Evolutionary conservation across 1,140 invertebrate genomes (phyloP).

Genomic region (Scylla paramamosain): DNA sequence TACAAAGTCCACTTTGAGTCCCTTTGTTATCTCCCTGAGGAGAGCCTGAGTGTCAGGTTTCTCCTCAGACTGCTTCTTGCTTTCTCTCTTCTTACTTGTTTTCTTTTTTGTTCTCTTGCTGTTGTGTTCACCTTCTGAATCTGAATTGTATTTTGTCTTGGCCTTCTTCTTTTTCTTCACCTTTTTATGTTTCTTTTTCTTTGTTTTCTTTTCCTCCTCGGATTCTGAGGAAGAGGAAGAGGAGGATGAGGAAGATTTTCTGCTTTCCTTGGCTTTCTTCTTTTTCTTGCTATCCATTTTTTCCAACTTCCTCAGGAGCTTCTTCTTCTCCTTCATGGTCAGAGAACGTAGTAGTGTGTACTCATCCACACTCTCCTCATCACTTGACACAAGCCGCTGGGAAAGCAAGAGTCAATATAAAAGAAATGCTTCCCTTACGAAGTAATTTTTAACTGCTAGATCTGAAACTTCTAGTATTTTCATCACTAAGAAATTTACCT

Average conservation of each 20-base stretch:
- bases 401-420: slow-evolving; percentile 47
- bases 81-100: slow-evolving; percentile 26
- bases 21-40: slow-evolving; percentile 75
- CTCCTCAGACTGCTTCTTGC: slow-evolving; percentile 18
- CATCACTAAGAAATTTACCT: no score
- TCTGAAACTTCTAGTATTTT: background rate
- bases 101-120: slow-evolving; percentile 52
- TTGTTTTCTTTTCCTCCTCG: slow-evolving; percentile 77
- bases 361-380: slow-evolving; percentile 84
- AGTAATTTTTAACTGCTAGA: background rate
- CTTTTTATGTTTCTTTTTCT: slow-evolving; percentile 73
- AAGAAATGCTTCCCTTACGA: no score
- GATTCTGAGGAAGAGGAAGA: slow-evolving; percentile 77
- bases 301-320: slow-evolving; percentile 91
- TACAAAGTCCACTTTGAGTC: slow-evolving; percentile 75
- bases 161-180: slow-evolving; percentile 57
- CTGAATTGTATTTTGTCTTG: slow-evolving; percentile 34
- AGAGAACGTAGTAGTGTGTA: slow-evolving; percentile 90
- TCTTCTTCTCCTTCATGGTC: slow-evolving; percentile 93
- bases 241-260: slow-evolving; percentile 78
- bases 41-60: slow-evolving; percentile 71
- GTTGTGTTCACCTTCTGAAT: slow-evolving; percentile 54
- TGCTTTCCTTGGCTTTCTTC: slow-evolving; percentile 83
- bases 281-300: slow-evolving; percentile 83
- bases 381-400: slow-evolving; percentile 80